A percentile compares a stretch with the other conserved stretches of the same genome.
phyloP scores from a whole-genome alignment of 1,140 invertebrate species.

The Schlechtendalia chinensis region DNA sequence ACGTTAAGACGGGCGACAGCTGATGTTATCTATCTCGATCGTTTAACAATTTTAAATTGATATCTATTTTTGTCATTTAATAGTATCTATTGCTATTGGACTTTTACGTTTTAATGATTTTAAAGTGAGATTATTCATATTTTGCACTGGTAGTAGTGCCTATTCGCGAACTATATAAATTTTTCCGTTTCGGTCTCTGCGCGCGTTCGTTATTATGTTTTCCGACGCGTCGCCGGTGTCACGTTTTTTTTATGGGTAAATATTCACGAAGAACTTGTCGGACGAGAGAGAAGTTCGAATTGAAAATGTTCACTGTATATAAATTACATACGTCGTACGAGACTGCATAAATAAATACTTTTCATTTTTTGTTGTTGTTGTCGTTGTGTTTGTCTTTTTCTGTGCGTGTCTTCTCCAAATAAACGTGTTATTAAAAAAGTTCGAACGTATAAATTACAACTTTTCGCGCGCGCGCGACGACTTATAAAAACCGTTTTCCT shows the following conservation, averaged over 20 bases:
- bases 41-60: too few species aligned
- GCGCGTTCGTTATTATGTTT: too few species aligned
- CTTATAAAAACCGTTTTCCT: not conserved
- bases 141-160: too few species aligned
- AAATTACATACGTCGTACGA: not conserved
- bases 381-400: not conserved
- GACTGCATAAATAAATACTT: constrained; percentile 15
- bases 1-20: too few species aligned
- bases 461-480: not conserved
- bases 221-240: too few species aligned
- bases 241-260: not conserved
- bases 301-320: not conserved
- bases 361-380: not conserved
- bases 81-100: too few species aligned
- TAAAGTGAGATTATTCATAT: too few species aligned
- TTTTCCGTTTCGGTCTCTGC: too few species aligned
- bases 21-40: too few species aligned
- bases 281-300: not conserved
- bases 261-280: not conserved
- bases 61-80: too few species aligned
- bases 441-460: constrained; percentile 15
- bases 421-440: constrained; percentile 42
- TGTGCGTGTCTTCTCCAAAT: not conserved
- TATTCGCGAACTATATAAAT: too few species aligned
- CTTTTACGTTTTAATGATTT: too few species aligned